Conservation (phyloP, 2,888 invertebrate species). For the Caenorhabditis zanzibari region DNA sequence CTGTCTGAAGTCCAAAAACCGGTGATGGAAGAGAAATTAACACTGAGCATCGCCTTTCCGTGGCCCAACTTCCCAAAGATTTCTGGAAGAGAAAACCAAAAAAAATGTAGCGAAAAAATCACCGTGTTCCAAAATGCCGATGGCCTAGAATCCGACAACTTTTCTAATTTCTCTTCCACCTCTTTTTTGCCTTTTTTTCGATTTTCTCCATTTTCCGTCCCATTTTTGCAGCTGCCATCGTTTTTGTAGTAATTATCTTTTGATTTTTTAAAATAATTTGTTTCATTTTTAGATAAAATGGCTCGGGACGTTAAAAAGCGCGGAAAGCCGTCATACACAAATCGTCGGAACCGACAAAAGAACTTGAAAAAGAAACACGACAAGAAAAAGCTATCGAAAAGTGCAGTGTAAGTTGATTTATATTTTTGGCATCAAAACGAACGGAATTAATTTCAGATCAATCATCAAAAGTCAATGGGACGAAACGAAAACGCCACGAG, state of each 20-base stretch:
- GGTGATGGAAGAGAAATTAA: too few species aligned
- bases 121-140: not conserved
- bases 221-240: not conserved
- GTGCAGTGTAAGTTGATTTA: conserved; percentile 49
- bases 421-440: not conserved
- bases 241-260: not conserved
- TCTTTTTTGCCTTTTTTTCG: conserved; percentile 13
- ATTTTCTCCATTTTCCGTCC: conserved; percentile 17
- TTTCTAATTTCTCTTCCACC: conserved; percentile 42
- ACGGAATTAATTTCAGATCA: conserved; percentile 54
- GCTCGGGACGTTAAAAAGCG: conserved; percentile 69
- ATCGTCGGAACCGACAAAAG: conserved; percentile 58
- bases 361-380: conserved; percentile 58
- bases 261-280: not conserved
- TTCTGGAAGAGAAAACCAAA: too few species aligned
- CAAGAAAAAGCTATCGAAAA: conserved; percentile 62
- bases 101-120: too few species aligned
- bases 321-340: conserved; percentile 60
- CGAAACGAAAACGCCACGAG: conserved; percentile 63
- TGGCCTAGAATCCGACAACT: conserved; percentile 54
- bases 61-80: too few species aligned
- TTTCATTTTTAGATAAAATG: conserved; percentile 62
- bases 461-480: conserved; percentile 74
- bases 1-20: too few species aligned
- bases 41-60: too few species aligned